Evolutionary conservation across 2,113 vertebrate genomes (phyloP).

Genomic region (Papio anubis): DNA sequence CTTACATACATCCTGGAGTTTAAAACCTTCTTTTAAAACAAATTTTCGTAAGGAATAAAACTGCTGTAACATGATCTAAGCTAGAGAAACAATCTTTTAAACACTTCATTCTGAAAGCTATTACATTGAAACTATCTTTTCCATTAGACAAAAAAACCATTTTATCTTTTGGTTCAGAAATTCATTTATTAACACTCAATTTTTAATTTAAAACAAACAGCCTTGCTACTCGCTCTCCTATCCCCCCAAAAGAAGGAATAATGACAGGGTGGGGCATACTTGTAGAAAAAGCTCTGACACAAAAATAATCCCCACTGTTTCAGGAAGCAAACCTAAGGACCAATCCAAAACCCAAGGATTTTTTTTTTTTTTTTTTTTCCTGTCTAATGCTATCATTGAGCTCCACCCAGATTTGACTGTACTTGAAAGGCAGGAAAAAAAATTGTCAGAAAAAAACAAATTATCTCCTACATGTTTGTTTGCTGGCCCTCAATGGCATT

Average conservation of each 20-base stretch:
- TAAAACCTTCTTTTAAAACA: not conserved
- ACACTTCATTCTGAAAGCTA: slow-evolving; percentile 32
- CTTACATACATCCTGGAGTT: not conserved
- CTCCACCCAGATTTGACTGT: slow-evolving; percentile 78
- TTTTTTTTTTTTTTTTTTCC: not conserved
- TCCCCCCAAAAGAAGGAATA: not conserved
- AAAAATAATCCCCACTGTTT: slow-evolving; percentile 30
- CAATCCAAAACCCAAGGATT: not conserved
- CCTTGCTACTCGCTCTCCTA: not conserved
- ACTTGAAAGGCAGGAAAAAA: slow-evolving; percentile 53
- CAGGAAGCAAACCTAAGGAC: slow-evolving; percentile 30
- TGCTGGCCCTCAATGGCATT: slow-evolving; percentile 76
- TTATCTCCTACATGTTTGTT: slow-evolving; percentile 62
- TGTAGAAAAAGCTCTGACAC: not conserved
- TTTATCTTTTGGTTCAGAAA: slow-evolving; percentile 25
- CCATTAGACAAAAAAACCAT: not conserved
- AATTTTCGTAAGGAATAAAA: slow-evolving; percentile 30
- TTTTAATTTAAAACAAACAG: slow-evolving; percentile 52
- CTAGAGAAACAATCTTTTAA: slow-evolving; percentile 36
- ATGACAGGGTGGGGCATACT: slow-evolving; percentile 69
- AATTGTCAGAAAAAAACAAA: slow-evolving; percentile 67
- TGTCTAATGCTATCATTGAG: slow-evolving; percentile 33
- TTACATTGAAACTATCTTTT: slow-evolving; percentile 26
- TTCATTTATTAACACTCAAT: slow-evolving; percentile 11
- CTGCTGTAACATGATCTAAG: not conserved